Conservation (phyloP, 2,113 vertebrate genomes). For the Callospermophilus lateralis region DNA sequence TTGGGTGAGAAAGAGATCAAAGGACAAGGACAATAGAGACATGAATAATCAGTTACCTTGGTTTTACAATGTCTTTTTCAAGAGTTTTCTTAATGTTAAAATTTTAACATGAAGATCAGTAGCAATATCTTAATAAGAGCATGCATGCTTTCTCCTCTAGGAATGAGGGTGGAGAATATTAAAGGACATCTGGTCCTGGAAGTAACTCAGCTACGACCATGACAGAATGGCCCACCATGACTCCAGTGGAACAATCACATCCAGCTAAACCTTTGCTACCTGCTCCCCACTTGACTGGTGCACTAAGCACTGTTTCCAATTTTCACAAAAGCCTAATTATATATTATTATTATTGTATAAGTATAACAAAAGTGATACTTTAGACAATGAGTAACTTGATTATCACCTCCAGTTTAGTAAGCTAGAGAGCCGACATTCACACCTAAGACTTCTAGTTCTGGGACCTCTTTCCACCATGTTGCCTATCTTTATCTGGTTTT, state of each 20-base stretch:
- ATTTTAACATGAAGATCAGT: not conserved
- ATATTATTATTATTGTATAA: not conserved
- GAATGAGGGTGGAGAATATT: not conserved
- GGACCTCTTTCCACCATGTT: not conserved
- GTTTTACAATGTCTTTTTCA: not conserved
- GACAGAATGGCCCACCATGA: not conserved
- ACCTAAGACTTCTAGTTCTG: not conserved
- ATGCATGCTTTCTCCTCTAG: not conserved
- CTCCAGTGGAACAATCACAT: not conserved
- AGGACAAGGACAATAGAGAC: not conserved
- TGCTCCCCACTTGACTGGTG: not conserved
- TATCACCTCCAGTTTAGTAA: not conserved
- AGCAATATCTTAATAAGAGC: not conserved
- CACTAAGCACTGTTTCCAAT: not conserved
- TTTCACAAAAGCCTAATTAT: not conserved
- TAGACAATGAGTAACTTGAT: not conserved
- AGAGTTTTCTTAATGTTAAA: not conserved
- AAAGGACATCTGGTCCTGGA: not conserved
- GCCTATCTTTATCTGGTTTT: not conserved
- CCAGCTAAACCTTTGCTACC: not conserved
- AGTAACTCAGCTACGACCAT: not conserved
- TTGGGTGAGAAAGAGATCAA: conserved; percentile 9
- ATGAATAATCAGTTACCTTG: not conserved
- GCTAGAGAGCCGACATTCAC: not conserved
- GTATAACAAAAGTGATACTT: not conserved